These are phyloP conservation scores for Autographa gamma DNA, from an alignment of 2,888 invertebrate species.

Conservation along the genomic window DNA sequence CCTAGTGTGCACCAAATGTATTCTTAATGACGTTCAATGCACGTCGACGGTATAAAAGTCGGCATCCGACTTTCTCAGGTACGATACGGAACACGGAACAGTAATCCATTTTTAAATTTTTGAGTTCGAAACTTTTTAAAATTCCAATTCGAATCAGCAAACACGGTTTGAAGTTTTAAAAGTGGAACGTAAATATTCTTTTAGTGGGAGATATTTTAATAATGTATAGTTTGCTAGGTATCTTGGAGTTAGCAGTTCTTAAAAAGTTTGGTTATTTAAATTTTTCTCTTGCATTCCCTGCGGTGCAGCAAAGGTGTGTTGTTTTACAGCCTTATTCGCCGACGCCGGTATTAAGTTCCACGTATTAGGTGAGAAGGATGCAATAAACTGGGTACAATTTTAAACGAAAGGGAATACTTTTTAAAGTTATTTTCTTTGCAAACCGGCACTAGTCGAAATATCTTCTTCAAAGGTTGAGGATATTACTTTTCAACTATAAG, in stretches of 20 bases:
- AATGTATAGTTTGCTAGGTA: constrained; percentile 20
- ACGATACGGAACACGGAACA: constrained; percentile 39
- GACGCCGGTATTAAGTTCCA: neutral
- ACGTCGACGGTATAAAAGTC: constrained; percentile 34
- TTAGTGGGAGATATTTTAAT: constrained; percentile 19
- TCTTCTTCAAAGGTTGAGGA: too few relatives aligned
- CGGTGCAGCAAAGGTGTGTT: neutral
- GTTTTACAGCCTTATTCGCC: constrained; percentile 3
- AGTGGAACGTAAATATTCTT: constrained; percentile 23
- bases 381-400: neutral
- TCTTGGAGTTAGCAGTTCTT: neutral
- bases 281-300: neutral
- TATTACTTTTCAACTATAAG: too few relatives aligned
- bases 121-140: constrained; percentile 40
- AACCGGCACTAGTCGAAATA: too few relatives aligned
- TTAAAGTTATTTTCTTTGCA: neutral
- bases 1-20: constrained; percentile 56
- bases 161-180: constrained; percentile 26
- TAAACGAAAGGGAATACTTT: neutral
- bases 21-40: constrained; percentile 58
- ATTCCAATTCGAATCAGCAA: constrained; percentile 45
- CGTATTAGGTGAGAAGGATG: neutral
- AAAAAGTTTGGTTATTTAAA: constrained; percentile 6
- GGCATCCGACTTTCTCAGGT: constrained; percentile 38
- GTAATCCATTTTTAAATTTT: constrained; percentile 53